These are phyloP conservation scores for Thinocorus orbignyianus DNA, from an alignment of 2,113 vertebrate species.

Conservation along the genomic window DNA sequence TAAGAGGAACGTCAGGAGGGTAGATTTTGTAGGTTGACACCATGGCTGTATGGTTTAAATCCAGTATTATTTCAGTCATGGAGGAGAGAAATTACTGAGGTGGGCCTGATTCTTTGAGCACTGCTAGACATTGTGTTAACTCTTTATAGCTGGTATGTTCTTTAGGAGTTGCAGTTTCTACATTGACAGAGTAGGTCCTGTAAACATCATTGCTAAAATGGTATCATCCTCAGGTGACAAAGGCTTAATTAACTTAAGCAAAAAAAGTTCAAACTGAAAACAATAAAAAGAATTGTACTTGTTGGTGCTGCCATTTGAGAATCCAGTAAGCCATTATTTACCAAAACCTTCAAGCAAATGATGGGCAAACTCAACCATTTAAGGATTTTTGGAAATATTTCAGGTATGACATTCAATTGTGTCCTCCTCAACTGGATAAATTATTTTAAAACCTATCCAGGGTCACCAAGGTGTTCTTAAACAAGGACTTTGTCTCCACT, in stretches of 20 bases:
- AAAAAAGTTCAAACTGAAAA: slow-evolving; percentile 23
- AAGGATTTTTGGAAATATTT: background rate
- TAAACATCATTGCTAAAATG: background rate
- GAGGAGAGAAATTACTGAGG: background rate
- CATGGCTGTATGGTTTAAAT: background rate
- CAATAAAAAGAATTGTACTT: background rate
- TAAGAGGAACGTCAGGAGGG: background rate
- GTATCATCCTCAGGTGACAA: background rate
- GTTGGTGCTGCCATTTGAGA: background rate
- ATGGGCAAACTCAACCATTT: background rate
- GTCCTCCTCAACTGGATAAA: background rate
- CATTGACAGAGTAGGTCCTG: background rate
- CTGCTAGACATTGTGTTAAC: background rate
- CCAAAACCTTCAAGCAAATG: background rate
- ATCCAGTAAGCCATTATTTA: background rate
- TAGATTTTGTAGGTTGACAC: background rate
- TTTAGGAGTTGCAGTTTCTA: background rate
- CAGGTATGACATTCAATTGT: background rate
- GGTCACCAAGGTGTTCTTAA: background rate
- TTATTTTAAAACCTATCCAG: background rate
- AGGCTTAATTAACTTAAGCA: background rate
- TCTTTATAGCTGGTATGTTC: background rate
- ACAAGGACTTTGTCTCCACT: background rate
- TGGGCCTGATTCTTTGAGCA: background rate
- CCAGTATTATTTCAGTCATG: background rate